These are phyloP conservation scores for Noctua fimbriata DNA, from an alignment of 2,888 invertebrate genomes.

Conservation along the genomic window DNA sequence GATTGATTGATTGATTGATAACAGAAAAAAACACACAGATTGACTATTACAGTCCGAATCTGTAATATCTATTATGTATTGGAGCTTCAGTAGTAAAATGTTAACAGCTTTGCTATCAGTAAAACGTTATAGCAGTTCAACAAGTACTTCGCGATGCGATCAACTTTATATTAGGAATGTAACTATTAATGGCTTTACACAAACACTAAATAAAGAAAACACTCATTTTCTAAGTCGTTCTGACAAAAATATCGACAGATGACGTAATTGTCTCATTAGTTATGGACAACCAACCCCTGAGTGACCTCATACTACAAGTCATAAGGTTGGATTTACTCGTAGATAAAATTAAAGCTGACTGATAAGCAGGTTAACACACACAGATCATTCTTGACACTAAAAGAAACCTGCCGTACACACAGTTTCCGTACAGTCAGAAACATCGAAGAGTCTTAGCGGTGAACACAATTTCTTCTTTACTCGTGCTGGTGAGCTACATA, in stretches of 20 bases:
- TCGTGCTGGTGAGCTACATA: neutral
- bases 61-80: neutral
- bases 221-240: neutral
- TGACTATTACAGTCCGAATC: neutral
- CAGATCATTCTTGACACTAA: neutral
- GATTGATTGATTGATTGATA: too few species aligned
- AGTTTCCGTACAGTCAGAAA: neutral
- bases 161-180: neutral
- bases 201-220: neutral
- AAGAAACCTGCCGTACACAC: neutral
- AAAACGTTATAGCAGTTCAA: constrained; percentile 4
- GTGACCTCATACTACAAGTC: neutral
- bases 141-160: constrained; percentile 2
- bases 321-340: neutral
- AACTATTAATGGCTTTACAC: neutral
- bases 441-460: neutral
- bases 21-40: neutral
- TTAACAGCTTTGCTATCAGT: neutral
- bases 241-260: neutral
- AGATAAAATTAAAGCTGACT: neutral
- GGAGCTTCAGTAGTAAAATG: neutral
- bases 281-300: neutral
- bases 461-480: neutral
- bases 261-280: neutral
- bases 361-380: neutral